Base-by-base conservation (phyloP, 1,140 invertebrate species). In the Calephelis virginiensis region DNA sequence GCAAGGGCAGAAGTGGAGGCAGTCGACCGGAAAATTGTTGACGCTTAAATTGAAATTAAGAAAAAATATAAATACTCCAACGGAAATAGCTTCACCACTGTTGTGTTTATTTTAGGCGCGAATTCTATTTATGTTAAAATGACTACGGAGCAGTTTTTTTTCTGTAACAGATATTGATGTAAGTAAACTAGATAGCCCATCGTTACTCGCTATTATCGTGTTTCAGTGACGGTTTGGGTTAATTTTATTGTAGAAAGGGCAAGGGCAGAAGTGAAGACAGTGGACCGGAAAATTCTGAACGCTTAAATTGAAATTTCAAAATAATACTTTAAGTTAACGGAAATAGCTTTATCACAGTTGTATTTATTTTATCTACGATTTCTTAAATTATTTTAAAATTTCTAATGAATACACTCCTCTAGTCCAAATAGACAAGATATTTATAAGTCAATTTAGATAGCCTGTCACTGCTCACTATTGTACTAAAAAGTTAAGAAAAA, bases 1-100 rank as follows among this genome's bases (percentile, higher is more conserved):
- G 75, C 69, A 46, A 47, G 49, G 64, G 67, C 64, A 61, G 68
- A 66, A 66, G 72, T 77, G 66, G 64, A 76, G 63, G 61, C 70
- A 77, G 50, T 75, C 61, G 75, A 83, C 74, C 82, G 85, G 73
- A 80, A 86, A 82, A 71, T 67, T 64, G 73, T 76, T 72, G 72
- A 67, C 70, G 70, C 62, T 83, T 76, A 85, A 88, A 88, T 86
- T 85, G 82, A 84, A 83, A 81, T 37, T 38, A 40, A 69, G 63
- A 69, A 81, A 85, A 81, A 81, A 77, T 61, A 56, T 73, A 76
- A 78, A 78, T 75, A 63, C 47, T 4, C 12, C 56, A 59, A 69
- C 47, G 62, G 62, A 59, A 59, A 38, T 38, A n/a, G 38, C 28
- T 59, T 37, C 28, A 38, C 28, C 11, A 59, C 56, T 59, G 37